phyloP scores from a whole-genome alignment of 2,113 vertebrate genomes.

The Tympanuchus pallidicinctus region DNA sequence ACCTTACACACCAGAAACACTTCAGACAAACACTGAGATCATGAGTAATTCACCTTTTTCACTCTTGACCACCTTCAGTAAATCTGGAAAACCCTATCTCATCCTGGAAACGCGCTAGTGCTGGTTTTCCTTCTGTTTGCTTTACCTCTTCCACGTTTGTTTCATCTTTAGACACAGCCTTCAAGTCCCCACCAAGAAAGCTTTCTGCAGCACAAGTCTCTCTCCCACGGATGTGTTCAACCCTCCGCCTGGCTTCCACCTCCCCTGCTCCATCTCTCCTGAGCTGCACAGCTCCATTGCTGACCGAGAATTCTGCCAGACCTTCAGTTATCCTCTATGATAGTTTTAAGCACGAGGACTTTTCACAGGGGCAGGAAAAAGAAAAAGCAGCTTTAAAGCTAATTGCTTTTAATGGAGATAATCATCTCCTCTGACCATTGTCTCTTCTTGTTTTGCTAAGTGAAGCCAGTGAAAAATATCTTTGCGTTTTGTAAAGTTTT shows the following conservation, averaged over 20 bases:
- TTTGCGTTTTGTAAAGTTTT: not conserved
- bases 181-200: not conserved
- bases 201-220: not conserved
- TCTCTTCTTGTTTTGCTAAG: not conserved
- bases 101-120: not conserved
- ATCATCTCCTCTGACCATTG: not conserved
- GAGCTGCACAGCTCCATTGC: not conserved
- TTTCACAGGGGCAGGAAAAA: not conserved
- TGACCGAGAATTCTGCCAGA: not conserved
- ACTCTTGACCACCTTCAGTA: not conserved
- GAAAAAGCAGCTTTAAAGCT: not conserved
- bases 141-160: not conserved
- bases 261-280: not conserved
- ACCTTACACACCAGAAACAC: not conserved
- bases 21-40: not conserved
- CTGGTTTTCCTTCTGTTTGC: fast-evolving
- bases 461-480: not conserved
- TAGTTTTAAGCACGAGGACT: not conserved
- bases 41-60: not conserved
- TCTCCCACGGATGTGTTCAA: not conserved
- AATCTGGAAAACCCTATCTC: not conserved
- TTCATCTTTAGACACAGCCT: not conserved
- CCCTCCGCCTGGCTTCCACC: not conserved
- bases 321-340: not conserved
- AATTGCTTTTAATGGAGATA: not conserved